Percentiles rank a stretch among this genome's conserved stretches.
Conservation (phyloP, 2,797 vertebrate species). For the Parauchenoglanis punctatus region DNA sequence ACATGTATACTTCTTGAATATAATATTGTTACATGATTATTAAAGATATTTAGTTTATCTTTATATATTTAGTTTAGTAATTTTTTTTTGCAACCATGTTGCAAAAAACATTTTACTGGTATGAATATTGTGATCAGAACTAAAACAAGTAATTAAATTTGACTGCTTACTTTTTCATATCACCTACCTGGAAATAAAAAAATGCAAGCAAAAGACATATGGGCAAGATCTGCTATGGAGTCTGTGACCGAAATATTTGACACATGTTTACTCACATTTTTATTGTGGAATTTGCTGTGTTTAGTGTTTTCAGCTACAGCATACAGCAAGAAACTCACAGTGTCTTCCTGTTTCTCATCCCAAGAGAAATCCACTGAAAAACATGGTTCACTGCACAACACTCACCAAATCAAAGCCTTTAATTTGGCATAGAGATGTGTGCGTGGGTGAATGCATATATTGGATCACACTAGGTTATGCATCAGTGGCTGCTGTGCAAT, state of each 20-base stretch:
- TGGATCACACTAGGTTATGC: slow-evolving; percentile 25
- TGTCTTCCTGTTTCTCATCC: slow-evolving; percentile 38
- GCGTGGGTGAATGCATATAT: slow-evolving; percentile 16
- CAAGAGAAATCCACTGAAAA: slow-evolving; percentile 31
- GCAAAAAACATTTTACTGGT: not conserved
- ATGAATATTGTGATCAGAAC: not conserved
- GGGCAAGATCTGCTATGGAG: not conserved
- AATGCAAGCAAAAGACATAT: not conserved
- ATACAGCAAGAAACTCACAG: not conserved
- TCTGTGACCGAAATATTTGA: not conserved
- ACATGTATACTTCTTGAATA: not conserved
- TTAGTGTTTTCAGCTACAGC: not conserved
- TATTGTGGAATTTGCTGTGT: not conserved
- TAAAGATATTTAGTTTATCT: not conserved
- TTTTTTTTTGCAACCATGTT: not conserved
- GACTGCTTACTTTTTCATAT: not conserved
- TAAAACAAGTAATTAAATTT: not conserved
- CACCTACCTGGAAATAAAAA: not conserved
- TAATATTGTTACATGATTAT: not conserved
- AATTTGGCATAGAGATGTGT: slow-evolving; percentile 7
- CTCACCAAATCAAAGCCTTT: slow-evolving; percentile 42
- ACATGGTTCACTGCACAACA: slow-evolving; percentile 19
- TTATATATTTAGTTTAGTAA: too few relatives aligned
- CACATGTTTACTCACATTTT: not conserved
- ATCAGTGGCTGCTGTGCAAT: slow-evolving; percentile 38